Evolutionary conservation across 2,888 invertebrate species (phyloP).

Genomic region (Dinocampus coccinellae): DNA sequence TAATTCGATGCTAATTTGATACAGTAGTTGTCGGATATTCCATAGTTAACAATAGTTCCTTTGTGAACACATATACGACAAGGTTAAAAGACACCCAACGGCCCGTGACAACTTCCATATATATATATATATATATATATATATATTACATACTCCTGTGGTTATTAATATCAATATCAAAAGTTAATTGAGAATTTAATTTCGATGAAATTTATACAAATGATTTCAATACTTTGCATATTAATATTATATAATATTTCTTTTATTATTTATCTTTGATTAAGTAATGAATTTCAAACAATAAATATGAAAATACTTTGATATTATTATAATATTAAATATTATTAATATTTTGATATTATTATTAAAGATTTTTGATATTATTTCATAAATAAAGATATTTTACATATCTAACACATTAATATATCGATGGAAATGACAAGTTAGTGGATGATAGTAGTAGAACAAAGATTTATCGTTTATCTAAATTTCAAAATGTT

Average conservation of each 20-base stretch:
- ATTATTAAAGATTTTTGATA: too few species aligned
- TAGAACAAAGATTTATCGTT: slow-evolving; percentile 23
- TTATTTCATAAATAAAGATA: too few species aligned
- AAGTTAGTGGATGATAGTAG: slow-evolving; percentile 26
- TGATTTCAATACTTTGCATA: too few species aligned
- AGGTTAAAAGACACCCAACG: background rate
- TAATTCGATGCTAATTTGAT: slow-evolving; percentile 64
- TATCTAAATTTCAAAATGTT: slow-evolving; percentile 44
- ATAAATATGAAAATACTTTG: too few species aligned
- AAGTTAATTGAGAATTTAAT: too few species aligned
- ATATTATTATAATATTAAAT: too few species aligned
- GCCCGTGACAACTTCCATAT: background rate
- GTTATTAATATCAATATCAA: slow-evolving; percentile 31
- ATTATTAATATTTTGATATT: too few species aligned
- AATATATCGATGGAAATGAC: slow-evolving; percentile 37
- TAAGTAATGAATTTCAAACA: too few species aligned
- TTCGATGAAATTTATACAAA: too few species aligned
- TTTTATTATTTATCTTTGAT: too few species aligned
- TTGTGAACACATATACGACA: slow-evolving; percentile 33
- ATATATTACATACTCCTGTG: background rate
- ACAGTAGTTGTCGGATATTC: slow-evolving; percentile 54
- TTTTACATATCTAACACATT: too few species aligned
- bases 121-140: background rate
- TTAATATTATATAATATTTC: too few species aligned
- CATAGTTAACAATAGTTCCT: slow-evolving; percentile 56